Evolutionary conservation across 1,140 invertebrate genomes (phyloP), one percentile per base, ranked within the genome.

Genomic region (Eulimnadia texana): DNA sequence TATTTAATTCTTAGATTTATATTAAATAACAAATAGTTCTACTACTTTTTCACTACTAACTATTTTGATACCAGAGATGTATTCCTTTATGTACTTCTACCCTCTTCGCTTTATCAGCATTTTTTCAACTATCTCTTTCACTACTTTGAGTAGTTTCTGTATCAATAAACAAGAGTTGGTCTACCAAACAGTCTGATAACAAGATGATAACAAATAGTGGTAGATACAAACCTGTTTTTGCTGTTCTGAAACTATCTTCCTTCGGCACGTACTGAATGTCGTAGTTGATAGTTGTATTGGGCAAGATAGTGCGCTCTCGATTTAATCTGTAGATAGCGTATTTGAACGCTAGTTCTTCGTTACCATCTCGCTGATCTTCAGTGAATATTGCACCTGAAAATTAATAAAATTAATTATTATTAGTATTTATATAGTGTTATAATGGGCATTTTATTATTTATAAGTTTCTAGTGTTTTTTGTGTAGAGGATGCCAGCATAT

Each of bases 321-420:
- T 94, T 94, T 60, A 94, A 88, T 57, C 85, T 82, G 73, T 92
- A 92, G 1, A 93, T 88, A 1, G 90, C 90, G 73, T 93, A 93
- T 68, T 93, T 93, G 73, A 94, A 94, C 2, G 91, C 88, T 61
- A 91, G 73, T 71, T 93, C 90, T 0, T 84, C 80, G 61, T 83
- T 85, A 64, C 84, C 87, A 64, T 88, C 86, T 65, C 86, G 84
- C 66, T 90, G 84, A 65, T 93, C 87, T 68, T 93, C 88, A 0
- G 86, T 89, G 72, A 93, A 92, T 63, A 93, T 88, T n/a, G 88
- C 89, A 66, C 89, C 90, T 91, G 79, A 0, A 82, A 67, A 65
- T 59, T 54, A 65, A 42, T 23, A 2, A 13, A 9, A 60, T 24
- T n/a, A n/a, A n/a, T n/a, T n/a, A n/a, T n/a, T n/a, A n/a, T n/a